phyloP scores from a whole-genome alignment of 2,888 invertebrate genomes.

The Cosmorhoe ocellata region DNA sequence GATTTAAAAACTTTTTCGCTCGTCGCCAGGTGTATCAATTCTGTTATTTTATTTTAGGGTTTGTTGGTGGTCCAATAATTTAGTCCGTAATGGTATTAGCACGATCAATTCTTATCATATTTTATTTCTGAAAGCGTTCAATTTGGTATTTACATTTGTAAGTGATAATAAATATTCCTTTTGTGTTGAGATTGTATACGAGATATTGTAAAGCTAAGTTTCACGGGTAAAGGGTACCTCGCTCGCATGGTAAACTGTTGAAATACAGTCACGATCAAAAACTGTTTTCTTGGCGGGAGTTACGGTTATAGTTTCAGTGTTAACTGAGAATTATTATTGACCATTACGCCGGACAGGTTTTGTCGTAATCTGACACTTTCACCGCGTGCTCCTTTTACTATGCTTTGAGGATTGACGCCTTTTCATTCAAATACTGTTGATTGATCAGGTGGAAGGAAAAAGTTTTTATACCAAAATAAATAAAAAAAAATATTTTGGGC shows the following conservation, averaged over 20 bases:
- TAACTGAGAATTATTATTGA: conserved; percentile 38
- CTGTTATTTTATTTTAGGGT: conserved; percentile 23
- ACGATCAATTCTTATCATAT: conserved; percentile 32
- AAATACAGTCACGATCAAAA: conserved; percentile 46
- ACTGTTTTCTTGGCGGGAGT: conserved; percentile 37
- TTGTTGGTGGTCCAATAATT: conserved; percentile 36
- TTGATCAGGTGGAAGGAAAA: too few species aligned
- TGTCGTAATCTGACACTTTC: conserved; percentile 37
- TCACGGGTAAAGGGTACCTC: conserved; percentile 16
- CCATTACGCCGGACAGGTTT: conserved; percentile 36
- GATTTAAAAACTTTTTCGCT: conserved; percentile 27
- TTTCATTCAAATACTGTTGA: background rate
- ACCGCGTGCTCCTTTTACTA: conserved; percentile 31
- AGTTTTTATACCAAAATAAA: too few species aligned
- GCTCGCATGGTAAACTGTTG: conserved; percentile 29
- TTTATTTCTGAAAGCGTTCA: conserved; percentile 24
- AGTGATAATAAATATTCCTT: conserved; percentile 25
- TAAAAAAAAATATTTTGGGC: too few species aligned
- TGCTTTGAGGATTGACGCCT: conserved; percentile 22
- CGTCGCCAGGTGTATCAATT: conserved; percentile 28
- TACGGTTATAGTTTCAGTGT: conserved; percentile 39
- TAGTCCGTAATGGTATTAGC: conserved; percentile 33
- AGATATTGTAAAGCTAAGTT: conserved; percentile 11
- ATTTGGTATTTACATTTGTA: conserved; percentile 16
- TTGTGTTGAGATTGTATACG: conserved; percentile 15